Evolutionary conservation across 2,113 vertebrate genomes (phyloP).

Genomic region (Phocoena phocoena): DNA sequence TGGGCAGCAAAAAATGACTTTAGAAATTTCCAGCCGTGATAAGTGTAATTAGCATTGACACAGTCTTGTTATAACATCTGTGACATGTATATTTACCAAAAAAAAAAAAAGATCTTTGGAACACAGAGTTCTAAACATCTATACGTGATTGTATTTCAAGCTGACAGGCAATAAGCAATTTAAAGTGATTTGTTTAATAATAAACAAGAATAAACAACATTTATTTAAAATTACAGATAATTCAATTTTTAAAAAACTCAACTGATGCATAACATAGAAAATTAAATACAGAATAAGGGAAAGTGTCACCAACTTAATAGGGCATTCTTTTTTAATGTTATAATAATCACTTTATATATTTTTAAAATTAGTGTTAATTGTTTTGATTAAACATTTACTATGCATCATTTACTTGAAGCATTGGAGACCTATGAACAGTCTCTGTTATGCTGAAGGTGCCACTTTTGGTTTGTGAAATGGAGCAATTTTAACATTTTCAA

Average conservation of each 20-base stretch:
- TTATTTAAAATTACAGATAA: not conserved
- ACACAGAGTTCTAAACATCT: not conserved
- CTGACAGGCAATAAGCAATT: not conserved
- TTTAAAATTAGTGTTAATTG: not conserved
- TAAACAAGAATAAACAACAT: not conserved
- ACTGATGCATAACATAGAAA: not conserved
- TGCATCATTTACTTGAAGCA: not conserved
- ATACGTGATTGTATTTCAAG: not conserved
- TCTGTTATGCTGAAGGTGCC: not conserved
- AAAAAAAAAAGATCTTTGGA: not conserved
- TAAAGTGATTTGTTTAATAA: not conserved
- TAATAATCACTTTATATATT: not conserved
- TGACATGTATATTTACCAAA: not conserved
- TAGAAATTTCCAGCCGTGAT: not conserved
- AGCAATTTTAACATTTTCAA: not conserved
- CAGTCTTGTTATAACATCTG: constrained; percentile 24
- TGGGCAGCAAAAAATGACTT: constrained; percentile 13
- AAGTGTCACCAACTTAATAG: not conserved
- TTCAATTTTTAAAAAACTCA: not conserved
- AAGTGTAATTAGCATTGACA: not conserved
- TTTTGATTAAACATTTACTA: constrained; percentile 10
- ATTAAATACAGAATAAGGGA: not conserved
- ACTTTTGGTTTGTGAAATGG: not conserved
- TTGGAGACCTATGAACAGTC: not conserved
- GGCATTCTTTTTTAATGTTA: not conserved